Conservation (phyloP, 2,113 vertebrate genomes). For the Cryptomyrus ogoouensis region DNA sequence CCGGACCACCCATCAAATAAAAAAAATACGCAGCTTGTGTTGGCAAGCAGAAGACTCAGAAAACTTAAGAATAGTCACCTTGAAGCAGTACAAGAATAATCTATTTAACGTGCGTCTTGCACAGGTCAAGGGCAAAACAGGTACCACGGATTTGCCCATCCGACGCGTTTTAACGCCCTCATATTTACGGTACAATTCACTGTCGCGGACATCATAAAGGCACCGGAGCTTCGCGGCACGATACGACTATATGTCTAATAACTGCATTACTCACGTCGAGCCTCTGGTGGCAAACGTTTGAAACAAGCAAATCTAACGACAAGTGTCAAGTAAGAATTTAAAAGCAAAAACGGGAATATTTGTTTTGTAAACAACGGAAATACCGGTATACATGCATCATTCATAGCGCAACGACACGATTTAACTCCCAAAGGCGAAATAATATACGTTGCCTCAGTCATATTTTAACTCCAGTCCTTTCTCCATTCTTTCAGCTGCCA, state of each 20-base stretch:
- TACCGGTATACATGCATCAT: background rate
- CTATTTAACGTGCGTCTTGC: background rate
- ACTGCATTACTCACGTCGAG: constrained; percentile 5
- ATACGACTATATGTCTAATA: background rate
- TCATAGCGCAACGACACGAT: background rate
- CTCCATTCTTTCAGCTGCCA: background rate
- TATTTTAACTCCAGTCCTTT: background rate
- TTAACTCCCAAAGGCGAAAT: constrained; percentile 25
- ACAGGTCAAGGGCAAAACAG: constrained; percentile 9
- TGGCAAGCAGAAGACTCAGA: constrained; percentile 15
- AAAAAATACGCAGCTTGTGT: background rate
- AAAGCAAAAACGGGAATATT: background rate
- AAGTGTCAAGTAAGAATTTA: constrained; percentile 2
- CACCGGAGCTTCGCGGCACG: background rate
- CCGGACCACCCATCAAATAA: background rate
- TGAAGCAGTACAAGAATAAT: background rate
- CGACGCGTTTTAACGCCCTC: background rate
- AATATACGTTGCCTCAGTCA: background rate
- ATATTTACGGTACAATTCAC: background rate
- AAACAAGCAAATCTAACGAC: background rate
- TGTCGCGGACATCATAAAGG: constrained; percentile 14
- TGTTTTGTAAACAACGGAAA: background rate
- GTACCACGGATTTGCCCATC: background rate
- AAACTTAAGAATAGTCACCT: constrained; percentile 15
- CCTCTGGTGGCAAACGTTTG: constrained; percentile 6